Evolutionary conservation across 2,797 vertebrate species (phyloP).

Genomic region (Cottoperca gobio): DNA sequence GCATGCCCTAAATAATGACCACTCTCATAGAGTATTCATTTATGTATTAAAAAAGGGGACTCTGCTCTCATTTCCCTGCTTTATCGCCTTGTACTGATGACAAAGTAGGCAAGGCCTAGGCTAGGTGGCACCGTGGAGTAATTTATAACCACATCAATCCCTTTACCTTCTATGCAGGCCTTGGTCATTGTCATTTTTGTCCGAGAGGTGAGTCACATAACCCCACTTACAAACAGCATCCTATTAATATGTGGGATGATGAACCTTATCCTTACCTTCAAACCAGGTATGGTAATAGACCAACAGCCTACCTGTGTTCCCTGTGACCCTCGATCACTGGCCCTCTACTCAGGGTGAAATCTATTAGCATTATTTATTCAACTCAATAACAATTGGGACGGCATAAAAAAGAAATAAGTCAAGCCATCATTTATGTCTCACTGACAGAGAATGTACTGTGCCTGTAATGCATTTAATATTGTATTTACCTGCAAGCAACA

Average conservation of each 20-base stretch:
- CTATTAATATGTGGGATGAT: conserved; percentile 86
- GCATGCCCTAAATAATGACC: conserved; percentile 85
- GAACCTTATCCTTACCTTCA: conserved; percentile 85
- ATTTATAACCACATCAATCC: conserved; percentile 90
- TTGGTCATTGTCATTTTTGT: conserved; percentile 88
- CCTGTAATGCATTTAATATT: conserved; percentile 29
- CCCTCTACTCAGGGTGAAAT: conserved; percentile 78
- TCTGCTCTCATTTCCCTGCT: conserved; percentile 85
- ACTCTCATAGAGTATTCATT: conserved; percentile 89
- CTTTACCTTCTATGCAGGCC: conserved; percentile 85
- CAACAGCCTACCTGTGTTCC: conserved; percentile 76
- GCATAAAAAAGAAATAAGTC: conserved; percentile 74
- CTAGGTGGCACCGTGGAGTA: conserved; percentile 88
- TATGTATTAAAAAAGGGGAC: conserved; percentile 87
- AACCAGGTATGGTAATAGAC: conserved; percentile 80
- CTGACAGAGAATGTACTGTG: conserved; percentile 52
- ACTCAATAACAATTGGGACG: conserved; percentile 72
- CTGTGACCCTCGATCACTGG: conserved; percentile 77
- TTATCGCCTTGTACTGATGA: conserved; percentile 86
- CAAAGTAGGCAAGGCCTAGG: conserved; percentile 84
- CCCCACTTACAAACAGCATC: conserved; percentile 84
- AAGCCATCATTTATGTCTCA: conserved; percentile 63
- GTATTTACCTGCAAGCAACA: conserved; percentile 47
- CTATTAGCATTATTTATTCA: conserved; percentile 81
- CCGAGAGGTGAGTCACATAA: conserved; percentile 87